These are phyloP conservation scores for Diplolepis rosae DNA, from an alignment of 2,888 invertebrate genomes.

Conservation along the genomic window DNA sequence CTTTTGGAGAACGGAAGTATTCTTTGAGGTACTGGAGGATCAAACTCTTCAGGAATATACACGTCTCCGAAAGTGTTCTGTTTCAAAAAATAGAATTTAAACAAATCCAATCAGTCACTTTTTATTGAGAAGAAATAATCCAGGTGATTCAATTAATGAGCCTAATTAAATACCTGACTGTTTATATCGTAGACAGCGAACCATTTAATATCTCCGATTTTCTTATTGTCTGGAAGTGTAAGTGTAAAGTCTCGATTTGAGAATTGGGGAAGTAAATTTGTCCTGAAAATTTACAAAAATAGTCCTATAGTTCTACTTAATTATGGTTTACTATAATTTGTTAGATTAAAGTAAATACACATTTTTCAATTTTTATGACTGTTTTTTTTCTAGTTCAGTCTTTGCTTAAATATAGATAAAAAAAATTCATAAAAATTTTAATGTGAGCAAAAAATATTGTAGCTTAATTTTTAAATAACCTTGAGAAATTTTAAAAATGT, in stretches of 20 bases:
- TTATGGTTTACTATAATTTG: too few species aligned
- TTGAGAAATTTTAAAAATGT: too few species aligned
- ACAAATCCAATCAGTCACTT: conserved; percentile 8
- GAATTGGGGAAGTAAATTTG: conserved; percentile 89
- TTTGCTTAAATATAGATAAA: too few species aligned
- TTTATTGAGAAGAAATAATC: neutral
- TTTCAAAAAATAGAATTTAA: too few species aligned
- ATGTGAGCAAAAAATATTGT: too few species aligned
- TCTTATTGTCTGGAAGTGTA: conserved; percentile 88
- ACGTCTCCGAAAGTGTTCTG: conserved; percentile 91
- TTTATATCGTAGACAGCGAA: conserved; percentile 90
- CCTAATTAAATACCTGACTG: conserved; percentile 78
- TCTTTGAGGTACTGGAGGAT: conserved; percentile 84
- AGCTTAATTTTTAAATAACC: too few species aligned
- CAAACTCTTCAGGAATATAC: conserved; percentile 92
- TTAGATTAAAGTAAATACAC: too few species aligned
- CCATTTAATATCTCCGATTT: conserved; percentile 91
- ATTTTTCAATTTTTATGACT: neutral
- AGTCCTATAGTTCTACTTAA: neutral
- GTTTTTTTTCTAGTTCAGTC: too few species aligned
- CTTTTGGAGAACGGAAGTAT: conserved; percentile 78
- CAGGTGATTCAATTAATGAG: neutral
- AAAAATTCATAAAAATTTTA: too few species aligned
- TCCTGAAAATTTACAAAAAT: conserved; percentile 76
- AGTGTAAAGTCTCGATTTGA: conserved; percentile 89